phyloP scores from a whole-genome alignment of 2,797 vertebrate species.

The Helarctos malayanus region DNA sequence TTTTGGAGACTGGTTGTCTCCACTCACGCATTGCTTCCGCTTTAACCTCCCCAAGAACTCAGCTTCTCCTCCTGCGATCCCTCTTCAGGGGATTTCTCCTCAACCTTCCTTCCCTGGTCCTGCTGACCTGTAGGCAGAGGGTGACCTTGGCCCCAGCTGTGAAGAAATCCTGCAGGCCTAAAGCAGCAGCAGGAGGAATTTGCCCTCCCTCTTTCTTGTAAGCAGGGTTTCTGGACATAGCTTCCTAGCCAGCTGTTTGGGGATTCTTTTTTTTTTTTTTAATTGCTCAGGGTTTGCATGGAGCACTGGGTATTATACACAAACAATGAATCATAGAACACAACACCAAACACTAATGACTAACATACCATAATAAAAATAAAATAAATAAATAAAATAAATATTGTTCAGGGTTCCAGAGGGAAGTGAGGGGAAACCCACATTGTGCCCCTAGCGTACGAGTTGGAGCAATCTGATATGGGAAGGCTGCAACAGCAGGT shows the following conservation, averaged over 20 bases:
- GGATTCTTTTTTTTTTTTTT: background rate
- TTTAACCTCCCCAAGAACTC: background rate
- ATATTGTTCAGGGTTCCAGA: background rate
- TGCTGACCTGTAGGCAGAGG: background rate
- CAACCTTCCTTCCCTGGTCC: no score
- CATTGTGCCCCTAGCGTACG: background rate
- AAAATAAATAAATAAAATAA: no score
- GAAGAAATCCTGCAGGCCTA: background rate
- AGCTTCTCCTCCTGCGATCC: background rate
- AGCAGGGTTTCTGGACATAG: background rate
- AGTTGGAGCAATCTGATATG: background rate
- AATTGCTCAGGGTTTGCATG: background rate
- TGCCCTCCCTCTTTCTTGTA: background rate
- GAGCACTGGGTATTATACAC: no score
- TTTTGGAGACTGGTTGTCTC: background rate
- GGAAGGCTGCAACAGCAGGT: background rate
- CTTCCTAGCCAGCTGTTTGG: background rate
- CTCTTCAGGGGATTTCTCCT: background rate
- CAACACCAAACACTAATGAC: no score
- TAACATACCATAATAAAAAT: no score
- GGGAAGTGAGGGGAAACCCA: background rate
- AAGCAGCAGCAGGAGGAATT: background rate
- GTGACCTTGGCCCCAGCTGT: background rate
- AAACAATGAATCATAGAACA: no score
- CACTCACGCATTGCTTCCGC: accelerated